Evolutionary conservation across 30 jellyfish, hydroid and myxozoan genomes (phyloP), one percentile per base, ranked within the genome.

Genomic region (Rhopilema esculentum): DNA sequence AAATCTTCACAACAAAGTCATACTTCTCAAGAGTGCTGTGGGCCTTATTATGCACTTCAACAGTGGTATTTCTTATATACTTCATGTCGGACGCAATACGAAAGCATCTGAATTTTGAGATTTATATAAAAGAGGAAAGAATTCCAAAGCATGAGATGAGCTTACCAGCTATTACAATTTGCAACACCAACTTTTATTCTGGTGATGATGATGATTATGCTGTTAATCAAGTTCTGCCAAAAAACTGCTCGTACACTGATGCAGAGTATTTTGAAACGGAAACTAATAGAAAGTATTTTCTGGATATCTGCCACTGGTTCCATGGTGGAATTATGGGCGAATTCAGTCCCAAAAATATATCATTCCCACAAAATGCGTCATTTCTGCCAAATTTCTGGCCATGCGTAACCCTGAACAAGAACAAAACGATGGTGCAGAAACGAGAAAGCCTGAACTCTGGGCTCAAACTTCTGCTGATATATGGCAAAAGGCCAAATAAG

Each of bases 81-180:
- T 7, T 25, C 49, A 20, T 57, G 16, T 16, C 73, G 9, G 31
- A 31, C 0, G 57, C 79, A n/a, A 51, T 85, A 51, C 20, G 1
- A 17, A 16, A 40, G 68, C 79, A 72, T 23, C 49, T 12, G 18
- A 27, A 29, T 21, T 29, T 40, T 4, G 85, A 75, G 29, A 68
- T 85, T 49, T 62, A 73, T 75, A 50, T 53, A 4, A 85, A 32
- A 1, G 21, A 16, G 0, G 70, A 75, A 16, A 31, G 31, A 22
- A 69, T 0, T 8, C n/a, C 27, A 15, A 27, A 66, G 16, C 9
- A 40, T 2, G 9, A 21, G 50, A 16, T 85, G 29, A 20, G 66
- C 17, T 25, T 85, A 9, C 94, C 94, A 16, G 88, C 88, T 15
- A 75, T 85, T 20, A 85, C 94, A 61, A 8, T 85, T 69, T 85